Percentiles rank a stretch among this genome's conserved stretches.
These are phyloP conservation scores for Megalurothrips usitatus DNA, from an alignment of 2,888 invertebrate species.

Conservation along the genomic window DNA sequence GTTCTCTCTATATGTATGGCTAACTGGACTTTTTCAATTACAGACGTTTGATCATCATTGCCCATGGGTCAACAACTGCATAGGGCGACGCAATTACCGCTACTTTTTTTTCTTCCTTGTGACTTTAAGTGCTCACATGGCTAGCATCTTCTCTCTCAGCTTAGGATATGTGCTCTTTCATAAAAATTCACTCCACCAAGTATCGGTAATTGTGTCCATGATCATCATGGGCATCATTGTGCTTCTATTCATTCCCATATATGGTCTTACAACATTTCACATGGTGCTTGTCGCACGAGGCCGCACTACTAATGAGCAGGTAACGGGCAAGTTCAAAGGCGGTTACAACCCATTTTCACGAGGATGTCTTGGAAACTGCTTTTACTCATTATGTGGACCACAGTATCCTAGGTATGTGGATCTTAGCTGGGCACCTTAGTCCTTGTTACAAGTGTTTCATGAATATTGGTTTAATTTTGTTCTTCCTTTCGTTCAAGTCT, in stretches of 20 bases:
- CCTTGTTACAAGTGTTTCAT: neutral
- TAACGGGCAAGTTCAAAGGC: conserved; percentile 97
- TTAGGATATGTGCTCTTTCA: conserved; percentile 86
- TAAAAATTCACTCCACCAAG: conserved; percentile 72
- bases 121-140: conserved; percentile 94
- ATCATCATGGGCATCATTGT: conserved; percentile 65
- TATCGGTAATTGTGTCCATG: conserved; percentile 62
- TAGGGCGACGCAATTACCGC: conserved; percentile 94
- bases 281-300: conserved; percentile 94
- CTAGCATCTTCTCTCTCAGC: conserved; percentile 92
- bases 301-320: conserved; percentile 98
- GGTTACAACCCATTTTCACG: conserved; percentile 97
- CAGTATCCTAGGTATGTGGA: conserved; percentile 85
- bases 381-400: conserved; percentile 91
- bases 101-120: conserved; percentile 99
- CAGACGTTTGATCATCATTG: conserved; percentile 99
- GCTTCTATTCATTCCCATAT: conserved; percentile 90
- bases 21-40: conserved; percentile 44
- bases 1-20: conserved; percentile 17
- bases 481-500: conserved; percentile 40
- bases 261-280: conserved; percentile 97
- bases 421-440: neutral
- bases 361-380: conserved; percentile 93
- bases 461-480: conserved; percentile 28
- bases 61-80: conserved; percentile 96